Evolutionary conservation across 2,797 vertebrate species (phyloP), one percentile per base, ranked within the genome.

Genomic region (Nannoperca obscura): DNA sequence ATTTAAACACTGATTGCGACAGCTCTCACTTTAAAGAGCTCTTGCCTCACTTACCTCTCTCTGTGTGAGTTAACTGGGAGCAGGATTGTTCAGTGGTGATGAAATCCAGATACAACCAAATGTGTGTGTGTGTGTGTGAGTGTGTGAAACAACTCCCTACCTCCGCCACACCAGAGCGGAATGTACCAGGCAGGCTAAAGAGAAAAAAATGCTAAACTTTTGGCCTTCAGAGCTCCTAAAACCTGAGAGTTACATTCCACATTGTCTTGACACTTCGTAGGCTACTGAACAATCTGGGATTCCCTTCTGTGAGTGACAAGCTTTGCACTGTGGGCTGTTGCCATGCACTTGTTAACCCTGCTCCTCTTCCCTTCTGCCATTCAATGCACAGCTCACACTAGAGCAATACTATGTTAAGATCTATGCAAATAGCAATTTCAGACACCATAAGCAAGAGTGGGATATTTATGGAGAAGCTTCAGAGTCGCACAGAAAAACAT

Each of bases 181-280:
- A 92, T 91, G 90, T 89, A 86, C 63, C 86, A 85, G 65, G 76
- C 80, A 76, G 76, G 62, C 78, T 65, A 78, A 78, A 82, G 64
- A 69, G 71, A 58, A 58, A 84, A 75, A 83, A 71, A 78, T 76
- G 75, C 72, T 86, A 69, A 90, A 90, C 83, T 36, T 17, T 53
- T 78, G 87, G 81, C 76, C 82, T 83, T 83, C 49, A 27, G 69
- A 83, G 85, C 78, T 85, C 89, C 80, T 71, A 9, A 81, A 92
- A 89, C 82, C 81, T 80, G 69, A 90, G 82, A 93, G 92, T 86
- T 83, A 90, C 90, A 94, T 95, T 95, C 94, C 93, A 89, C 93
- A 93, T 84, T 19, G 30, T 63, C 80, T 59, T 75, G 91, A 77
- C 87, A 92, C 83, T 85, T 89, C 63, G 60, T 73, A 80, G 58